Percentiles rank a stretch among this genome's conserved stretches.
Conservation (phyloP, 37 sponge, comb jelly and placozoan species). For the Haliclona indistincta region DNA sequence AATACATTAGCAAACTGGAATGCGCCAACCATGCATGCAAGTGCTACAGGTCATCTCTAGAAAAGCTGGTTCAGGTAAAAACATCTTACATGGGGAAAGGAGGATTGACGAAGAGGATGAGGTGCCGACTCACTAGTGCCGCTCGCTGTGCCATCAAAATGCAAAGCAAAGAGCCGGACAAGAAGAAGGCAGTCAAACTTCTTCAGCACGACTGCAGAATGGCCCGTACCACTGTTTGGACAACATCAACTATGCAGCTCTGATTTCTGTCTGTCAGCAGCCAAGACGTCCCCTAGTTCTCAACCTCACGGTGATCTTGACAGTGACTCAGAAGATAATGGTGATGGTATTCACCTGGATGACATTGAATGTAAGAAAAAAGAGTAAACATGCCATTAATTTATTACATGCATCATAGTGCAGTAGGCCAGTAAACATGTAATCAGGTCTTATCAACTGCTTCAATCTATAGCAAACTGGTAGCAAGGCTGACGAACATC, state of each 20-base stretch:
- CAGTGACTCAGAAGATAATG: neutral
- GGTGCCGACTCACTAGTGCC: conserved; percentile 14
- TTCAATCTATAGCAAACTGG: no score
- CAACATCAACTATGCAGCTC: conserved; percentile 34
- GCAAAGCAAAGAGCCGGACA: conserved; percentile 28
- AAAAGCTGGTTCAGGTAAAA: conserved; percentile 45
- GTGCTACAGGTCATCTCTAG: conserved; percentile 36
- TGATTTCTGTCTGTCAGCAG: conserved; percentile 29
- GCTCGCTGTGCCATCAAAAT: conserved; percentile 43
- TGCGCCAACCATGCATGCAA: conserved; percentile 65
- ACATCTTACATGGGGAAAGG: conserved; percentile 35
- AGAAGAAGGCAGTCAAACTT: conserved; percentile 8
- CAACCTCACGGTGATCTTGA: no score
- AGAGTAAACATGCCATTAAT: no score
- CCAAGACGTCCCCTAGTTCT: no score
- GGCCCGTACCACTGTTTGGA: conserved; percentile 48
- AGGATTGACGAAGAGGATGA: conserved; percentile 28
- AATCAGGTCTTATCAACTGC: no score
- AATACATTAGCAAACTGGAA: conserved; percentile 35
- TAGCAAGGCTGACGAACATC: no score
- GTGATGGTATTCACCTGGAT: neutral
- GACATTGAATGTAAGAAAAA: no score
- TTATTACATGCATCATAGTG: no score
- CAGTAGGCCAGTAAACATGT: no score
- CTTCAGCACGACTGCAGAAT: conserved; percentile 20